Evolutionary conservation across 1,140 invertebrate genomes (phyloP), one percentile per base, ranked within the genome.

Genomic region (Caenorhabditis latens): DNA sequence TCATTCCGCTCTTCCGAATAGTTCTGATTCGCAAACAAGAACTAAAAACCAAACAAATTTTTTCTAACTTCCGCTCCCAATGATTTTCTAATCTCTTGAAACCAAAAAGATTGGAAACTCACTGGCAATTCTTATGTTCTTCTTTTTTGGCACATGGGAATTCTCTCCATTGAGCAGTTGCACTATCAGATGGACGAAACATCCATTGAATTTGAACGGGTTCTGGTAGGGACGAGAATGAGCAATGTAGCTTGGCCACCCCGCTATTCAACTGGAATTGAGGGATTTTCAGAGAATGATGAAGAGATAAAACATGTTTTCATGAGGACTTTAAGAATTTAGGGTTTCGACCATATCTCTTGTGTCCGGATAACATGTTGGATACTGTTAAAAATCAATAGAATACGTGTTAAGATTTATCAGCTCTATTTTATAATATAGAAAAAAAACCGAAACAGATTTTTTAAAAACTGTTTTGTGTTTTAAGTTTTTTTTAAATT

Each of bases 71-170:
- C 2, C 32, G 2, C 32, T 32, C 32, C 32, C 32, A 32, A 32
- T 58, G 14, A 32, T 65, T 40, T 65, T 65, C 32, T 24, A 11
- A 8, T 42, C 13, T 40, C 40, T 65, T 65, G 57, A 8, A 1
- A 7, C 21, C 21, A 42, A 65, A 65, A 65, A 65, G 13, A 32
- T 13, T 16, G 19, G 46, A n/a, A 79, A 79, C 71, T 79, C 19
- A 79, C 71, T 79, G 71, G 71, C 71, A 79, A 32, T 79, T 79
- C 46, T 79, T 79, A n/a, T 79, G 71, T n/a, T 79, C 71, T 79
- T 79, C 46, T 24, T 79, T 79, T 14, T 50, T 79, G 2, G 71
- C 71, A 53, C 71, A 79, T 0, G 71, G 43, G n/a, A 79, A 50
- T 50, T 79, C 71, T 32, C 71, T 48, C 71, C 71, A 79, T 79